A percentile compares a stretch with the other conserved stretches of the same genome.
These are phyloP conservation scores for Pseudococcus jackbeardsleyi DNA, from an alignment of 2,888 invertebrate genomes.

Conservation along the genomic window DNA sequence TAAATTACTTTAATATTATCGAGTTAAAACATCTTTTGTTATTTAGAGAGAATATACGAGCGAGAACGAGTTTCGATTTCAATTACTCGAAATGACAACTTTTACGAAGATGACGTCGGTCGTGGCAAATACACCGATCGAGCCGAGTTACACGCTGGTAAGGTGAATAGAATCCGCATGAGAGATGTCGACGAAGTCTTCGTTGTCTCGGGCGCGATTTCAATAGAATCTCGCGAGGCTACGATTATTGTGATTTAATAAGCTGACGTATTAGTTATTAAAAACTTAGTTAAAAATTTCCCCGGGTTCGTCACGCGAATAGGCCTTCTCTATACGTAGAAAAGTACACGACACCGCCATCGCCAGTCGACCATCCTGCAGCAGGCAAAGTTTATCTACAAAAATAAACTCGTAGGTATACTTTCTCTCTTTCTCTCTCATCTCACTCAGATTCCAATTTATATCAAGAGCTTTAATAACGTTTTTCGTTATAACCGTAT, in stretches of 20 bases:
- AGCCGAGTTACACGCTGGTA: neutral
- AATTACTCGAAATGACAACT: conserved; percentile 15
- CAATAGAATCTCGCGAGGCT: neutral
- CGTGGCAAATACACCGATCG: neutral
- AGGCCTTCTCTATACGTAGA: neutral
- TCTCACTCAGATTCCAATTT: conserved; percentile 49
- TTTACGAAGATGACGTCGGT: neutral
- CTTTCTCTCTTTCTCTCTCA: neutral
- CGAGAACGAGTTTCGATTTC: conserved; percentile 15
- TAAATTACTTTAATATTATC: conserved; percentile 47
- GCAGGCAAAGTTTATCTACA: conserved; percentile 17
- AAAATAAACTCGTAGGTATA: conserved; percentile 28
- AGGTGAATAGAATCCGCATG: conserved; percentile 11
- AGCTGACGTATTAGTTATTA: conserved; percentile 49
- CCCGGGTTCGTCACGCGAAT: neutral
- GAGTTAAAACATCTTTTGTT: conserved; percentile 37
- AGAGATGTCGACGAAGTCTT: neutral
- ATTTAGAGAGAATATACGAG: neutral
- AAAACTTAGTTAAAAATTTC: conserved; percentile 44
- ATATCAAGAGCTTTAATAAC: conserved; percentile 60
- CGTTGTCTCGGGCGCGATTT: neutral
- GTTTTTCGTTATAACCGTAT: conserved; percentile 57
- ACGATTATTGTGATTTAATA: conserved; percentile 40
- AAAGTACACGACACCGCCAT: neutral
- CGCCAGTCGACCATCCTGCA: neutral